These are phyloP conservation scores for Scytalopus superciliaris DNA, from an alignment of 2,113 vertebrate genomes.

Conservation along the genomic window DNA sequence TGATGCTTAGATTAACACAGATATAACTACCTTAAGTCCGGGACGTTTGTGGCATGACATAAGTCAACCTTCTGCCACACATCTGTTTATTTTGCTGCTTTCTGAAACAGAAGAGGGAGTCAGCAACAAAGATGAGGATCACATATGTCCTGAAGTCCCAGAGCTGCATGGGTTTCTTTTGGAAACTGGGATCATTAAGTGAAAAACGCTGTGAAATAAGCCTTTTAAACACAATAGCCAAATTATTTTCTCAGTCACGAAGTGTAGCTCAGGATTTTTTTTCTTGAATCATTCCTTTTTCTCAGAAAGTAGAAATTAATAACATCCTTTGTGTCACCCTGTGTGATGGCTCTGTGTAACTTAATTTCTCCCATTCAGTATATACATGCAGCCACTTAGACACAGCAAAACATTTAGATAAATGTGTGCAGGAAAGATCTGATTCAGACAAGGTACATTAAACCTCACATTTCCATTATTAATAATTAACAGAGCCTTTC, in stretches of 20 bases:
- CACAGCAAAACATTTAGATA: not conserved
- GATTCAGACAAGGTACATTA: not conserved
- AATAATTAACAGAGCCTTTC: not conserved
- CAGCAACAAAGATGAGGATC: not conserved
- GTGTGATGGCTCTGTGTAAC: not conserved
- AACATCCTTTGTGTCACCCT: not conserved
- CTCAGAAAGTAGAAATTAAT: not conserved
- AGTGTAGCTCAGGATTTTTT: not conserved
- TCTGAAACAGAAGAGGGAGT: not conserved
- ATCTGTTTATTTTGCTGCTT: not conserved
- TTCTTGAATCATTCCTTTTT: not conserved
- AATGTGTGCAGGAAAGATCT: not conserved
- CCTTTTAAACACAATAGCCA: not conserved
- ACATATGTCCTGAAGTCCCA: not conserved
- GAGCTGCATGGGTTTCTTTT: not conserved
- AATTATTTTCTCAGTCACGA: not conserved
- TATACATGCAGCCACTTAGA: not conserved
- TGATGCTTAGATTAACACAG: not conserved
- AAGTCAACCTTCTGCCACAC: not conserved
- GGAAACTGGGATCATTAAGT: not conserved
- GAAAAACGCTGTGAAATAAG: conserved; percentile 9
- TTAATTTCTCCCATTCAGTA: not conserved
- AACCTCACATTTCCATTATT: not conserved
- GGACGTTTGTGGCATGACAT: not conserved
- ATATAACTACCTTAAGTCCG: not conserved